These are phyloP conservation scores for Halictus rubicundus DNA, from an alignment of 1,140 invertebrate species.

Conservation along the genomic window DNA sequence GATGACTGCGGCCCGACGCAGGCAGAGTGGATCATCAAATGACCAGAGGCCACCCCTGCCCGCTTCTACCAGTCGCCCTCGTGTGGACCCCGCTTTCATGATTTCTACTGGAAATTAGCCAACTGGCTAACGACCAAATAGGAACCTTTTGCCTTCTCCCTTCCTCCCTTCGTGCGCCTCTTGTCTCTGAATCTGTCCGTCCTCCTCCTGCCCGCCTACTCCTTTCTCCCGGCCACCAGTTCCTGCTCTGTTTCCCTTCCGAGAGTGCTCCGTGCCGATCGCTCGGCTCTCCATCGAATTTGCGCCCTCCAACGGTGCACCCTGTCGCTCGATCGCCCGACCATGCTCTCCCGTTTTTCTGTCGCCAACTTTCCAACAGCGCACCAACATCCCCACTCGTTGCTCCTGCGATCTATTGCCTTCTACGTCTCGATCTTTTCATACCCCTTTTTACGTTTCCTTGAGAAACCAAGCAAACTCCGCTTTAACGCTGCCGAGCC, in stretches of 20 bases:
- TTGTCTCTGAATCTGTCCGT: slow-evolving; percentile 46
- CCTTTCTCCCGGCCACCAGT: slow-evolving; percentile 30
- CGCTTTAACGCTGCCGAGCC: no score
- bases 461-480: no score
- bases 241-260: slow-evolving; percentile 30
- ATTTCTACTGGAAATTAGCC: slow-evolving; percentile 81
- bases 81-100: slow-evolving; percentile 74
- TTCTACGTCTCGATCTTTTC: no score
- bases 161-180: slow-evolving; percentile 31
- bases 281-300: slow-evolving; percentile 50
- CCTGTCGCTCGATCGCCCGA: slow-evolving; percentile 53
- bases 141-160: slow-evolving; percentile 66
- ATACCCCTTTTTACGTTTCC: no score
- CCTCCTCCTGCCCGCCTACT: slow-evolving; percentile 21
- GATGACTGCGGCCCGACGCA: slow-evolving; percentile 72
- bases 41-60: slow-evolving; percentile 69
- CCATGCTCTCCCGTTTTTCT: slow-evolving; percentile 48
- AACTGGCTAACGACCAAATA: slow-evolving; percentile 81
- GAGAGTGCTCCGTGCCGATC: slow-evolving; percentile 28
- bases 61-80: slow-evolving; percentile 53
- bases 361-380: slow-evolving; percentile 51
- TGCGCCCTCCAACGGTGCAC: slow-evolving; percentile 29
- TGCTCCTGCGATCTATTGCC: not conserved
- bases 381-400: slow-evolving; percentile 54
- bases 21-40: slow-evolving; percentile 78